Conservation (phyloP, 2,797 vertebrate genomes). For the Rhodeus uyekii region DNA sequence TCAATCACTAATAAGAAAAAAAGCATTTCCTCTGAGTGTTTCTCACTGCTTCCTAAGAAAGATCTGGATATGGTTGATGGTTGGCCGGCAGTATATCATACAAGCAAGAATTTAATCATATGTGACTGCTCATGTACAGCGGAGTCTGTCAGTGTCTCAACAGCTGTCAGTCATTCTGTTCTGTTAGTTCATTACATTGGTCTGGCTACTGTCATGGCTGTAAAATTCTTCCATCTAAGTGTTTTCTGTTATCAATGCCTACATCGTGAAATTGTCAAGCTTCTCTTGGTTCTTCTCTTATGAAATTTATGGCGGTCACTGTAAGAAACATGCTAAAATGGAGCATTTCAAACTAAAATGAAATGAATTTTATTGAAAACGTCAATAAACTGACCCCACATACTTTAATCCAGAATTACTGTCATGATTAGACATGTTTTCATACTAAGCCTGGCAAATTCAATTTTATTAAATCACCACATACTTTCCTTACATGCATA, state of each 20-base stretch:
- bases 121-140: constrained; percentile 37
- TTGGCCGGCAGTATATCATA: constrained; percentile 25
- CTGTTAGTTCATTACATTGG: not conserved
- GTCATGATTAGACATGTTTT: not conserved
- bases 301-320: not conserved
- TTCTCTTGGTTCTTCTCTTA: not conserved
- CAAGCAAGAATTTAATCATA: constrained; percentile 41
- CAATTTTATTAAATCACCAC: not conserved
- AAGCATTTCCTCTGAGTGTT: not conserved
- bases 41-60: not conserved
- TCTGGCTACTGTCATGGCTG: not conserved
- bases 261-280: not conserved
- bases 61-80: constrained; percentile 24
- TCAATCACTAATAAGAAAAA: not conserved
- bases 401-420: not conserved
- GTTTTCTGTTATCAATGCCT: not conserved
- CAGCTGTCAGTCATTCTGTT: constrained; percentile 46
- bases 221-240: not conserved
- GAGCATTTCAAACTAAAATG: not conserved
- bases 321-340: not conserved
- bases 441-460: not conserved
- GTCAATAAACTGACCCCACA: not conserved
- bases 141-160: constrained; percentile 31
- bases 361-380: not conserved
- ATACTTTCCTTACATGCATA: not conserved